Percentiles rank a stretch among this genome's conserved stretches.
Evolutionary conservation across 2,113 vertebrate genomes (phyloP).

Genomic region (Engraulis encrasicolus): DNA sequence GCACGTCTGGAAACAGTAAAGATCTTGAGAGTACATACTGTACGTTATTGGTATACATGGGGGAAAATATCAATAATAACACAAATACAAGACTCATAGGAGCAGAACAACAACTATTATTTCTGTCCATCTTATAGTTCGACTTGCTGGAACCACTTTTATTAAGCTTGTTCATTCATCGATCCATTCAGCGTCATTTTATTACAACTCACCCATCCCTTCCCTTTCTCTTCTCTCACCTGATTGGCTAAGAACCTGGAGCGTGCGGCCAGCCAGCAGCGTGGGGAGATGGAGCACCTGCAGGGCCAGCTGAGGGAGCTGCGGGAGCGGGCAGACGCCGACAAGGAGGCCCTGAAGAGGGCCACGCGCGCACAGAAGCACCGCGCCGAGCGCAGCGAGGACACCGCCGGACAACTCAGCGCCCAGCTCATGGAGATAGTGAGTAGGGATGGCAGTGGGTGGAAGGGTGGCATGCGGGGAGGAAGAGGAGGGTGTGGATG

Average conservation of each 20-base stretch:
- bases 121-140: neutral
- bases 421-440: conserved; percentile 86
- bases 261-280: conserved; percentile 75
- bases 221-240: conserved; percentile 25
- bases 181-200: too few relatives aligned
- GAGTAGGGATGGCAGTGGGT: conserved; percentile 6
- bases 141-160: neutral
- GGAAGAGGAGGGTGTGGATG: neutral
- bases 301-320: conserved; percentile 77
- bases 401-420: conserved; percentile 75
- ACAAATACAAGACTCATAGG: neutral
- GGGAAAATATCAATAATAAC: neutral
- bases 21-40: too few relatives aligned
- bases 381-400: conserved; percentile 82
- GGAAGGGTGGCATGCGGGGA: neutral
- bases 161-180: too few relatives aligned
- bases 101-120: neutral
- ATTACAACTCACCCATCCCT: neutral
- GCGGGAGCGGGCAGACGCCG: conserved; percentile 72
- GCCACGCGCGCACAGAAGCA: conserved; percentile 83
- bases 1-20: too few relatives aligned
- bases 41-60: too few relatives aligned
- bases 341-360: conserved; percentile 86
- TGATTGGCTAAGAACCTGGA: conserved; percentile 80
- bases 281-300: conserved; percentile 75